Base-by-base conservation (phyloP, 2,888 invertebrate genomes). In the Agriotes lineatus region DNA sequence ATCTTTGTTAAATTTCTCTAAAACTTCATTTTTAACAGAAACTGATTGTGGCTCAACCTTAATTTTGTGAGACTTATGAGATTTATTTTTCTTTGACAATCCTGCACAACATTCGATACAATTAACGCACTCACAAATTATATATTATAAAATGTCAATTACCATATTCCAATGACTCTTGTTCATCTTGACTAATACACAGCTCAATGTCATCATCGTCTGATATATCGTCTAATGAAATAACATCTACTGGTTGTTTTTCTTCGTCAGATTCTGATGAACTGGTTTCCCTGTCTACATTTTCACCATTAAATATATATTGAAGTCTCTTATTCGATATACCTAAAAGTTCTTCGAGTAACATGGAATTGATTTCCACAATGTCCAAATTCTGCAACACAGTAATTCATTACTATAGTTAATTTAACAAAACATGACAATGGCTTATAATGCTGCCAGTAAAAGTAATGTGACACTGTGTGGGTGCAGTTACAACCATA, bases 261-360 rank as follows among this genome's bases (percentile, higher is more conserved):
- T 82, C 81, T 45, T 78, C 80, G 60, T 82, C 82, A 10, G 79
- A 76, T 67, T 81, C 81, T 22, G 82, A 79, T 4, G 80, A 81
- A 69, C 82, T 82, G 57, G 80, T 82, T 57, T 82, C 82, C 71
- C 81, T 81, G 56, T 82, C 82, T 9, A 80, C 70, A 70, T 77
- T 78, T 72, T 82, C 79, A 33, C 84, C 84, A 69, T 80, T 80
- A 66, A 85, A 79, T 62, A 85, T 83, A 60, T 81, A 82, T 44
- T 79, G 81, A 2, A 84, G 70, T 66, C 84, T 75, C 72, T 84
- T 85, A 69, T 82, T 83, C 20, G 85, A 85, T 66, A 85, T 84
- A 12, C 84, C 84, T 20, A 85, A 71, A 30, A 84, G 73, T 75
- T 84, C 85, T 75, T 85, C 85, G n/a, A 85, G 74, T 12, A 85